Evolutionary conservation across 2,888 invertebrate species (phyloP).

Genomic region (Euzetes globulus): DNA sequence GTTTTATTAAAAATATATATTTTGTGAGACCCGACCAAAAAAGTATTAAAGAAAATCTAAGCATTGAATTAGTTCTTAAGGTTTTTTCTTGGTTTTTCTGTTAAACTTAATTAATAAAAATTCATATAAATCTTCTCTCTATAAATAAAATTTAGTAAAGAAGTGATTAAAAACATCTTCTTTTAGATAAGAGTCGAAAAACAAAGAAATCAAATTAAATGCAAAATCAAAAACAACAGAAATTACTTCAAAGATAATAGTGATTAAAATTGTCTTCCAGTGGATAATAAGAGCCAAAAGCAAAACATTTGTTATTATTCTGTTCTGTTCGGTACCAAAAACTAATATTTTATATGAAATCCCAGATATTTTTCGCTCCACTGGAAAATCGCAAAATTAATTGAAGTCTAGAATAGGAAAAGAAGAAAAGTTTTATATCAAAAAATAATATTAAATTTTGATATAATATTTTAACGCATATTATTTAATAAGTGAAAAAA

Average conservation of each 20-base stretch:
- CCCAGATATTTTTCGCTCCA: too few species aligned
- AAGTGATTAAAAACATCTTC: not conserved
- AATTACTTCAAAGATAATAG: not conserved
- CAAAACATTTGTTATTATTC: too few species aligned
- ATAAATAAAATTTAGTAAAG: not conserved
- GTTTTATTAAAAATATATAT: not conserved
- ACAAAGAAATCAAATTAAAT: not conserved
- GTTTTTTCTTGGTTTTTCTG: not conserved
- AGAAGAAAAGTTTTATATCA: too few species aligned
- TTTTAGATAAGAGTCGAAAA: not conserved
- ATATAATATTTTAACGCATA: too few species aligned
- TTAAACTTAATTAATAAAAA: not conserved
- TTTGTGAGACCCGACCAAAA: not conserved
- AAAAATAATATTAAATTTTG: too few species aligned
- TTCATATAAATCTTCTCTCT: not conserved
- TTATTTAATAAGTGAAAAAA: too few species aligned
- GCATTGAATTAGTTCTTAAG: too few species aligned
- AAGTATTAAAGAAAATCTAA: too few species aligned
- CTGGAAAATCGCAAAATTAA: too few species aligned
- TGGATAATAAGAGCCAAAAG: not conserved
- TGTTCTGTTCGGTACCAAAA: too few species aligned
- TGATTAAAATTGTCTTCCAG: not conserved
- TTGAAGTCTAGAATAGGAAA: too few species aligned
- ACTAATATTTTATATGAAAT: too few species aligned
- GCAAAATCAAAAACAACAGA: not conserved